Evolutionary conservation across 2,797 vertebrate species (phyloP).

Genomic region (Chromis chromis): DNA sequence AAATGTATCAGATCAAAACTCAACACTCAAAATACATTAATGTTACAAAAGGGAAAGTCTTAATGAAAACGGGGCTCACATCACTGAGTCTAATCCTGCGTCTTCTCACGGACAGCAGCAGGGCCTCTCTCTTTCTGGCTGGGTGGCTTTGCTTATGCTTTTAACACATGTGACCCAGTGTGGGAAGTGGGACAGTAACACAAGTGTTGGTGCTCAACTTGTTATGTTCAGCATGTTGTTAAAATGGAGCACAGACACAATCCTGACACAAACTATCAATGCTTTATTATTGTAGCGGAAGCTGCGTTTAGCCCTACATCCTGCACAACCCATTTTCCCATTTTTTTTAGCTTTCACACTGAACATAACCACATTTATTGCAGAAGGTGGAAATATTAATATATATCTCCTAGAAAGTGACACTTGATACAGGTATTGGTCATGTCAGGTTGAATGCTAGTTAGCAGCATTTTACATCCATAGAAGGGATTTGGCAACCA

Average conservation of each 20-base stretch:
- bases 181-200: constrained; percentile 73
- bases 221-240: constrained; percentile 34
- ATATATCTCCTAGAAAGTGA: neutral
- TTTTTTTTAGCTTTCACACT: too few species aligned
- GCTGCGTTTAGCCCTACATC: constrained; percentile 26
- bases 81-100: constrained; percentile 18
- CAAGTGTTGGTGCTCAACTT: constrained; percentile 20
- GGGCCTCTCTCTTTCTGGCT: constrained; percentile 15
- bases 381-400: neutral
- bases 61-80: constrained; percentile 15
- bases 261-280: constrained; percentile 31
- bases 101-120: constrained; percentile 29
- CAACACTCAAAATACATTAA: constrained; percentile 9
- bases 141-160: constrained; percentile 37
- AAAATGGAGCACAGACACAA: constrained; percentile 46
- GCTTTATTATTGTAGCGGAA: constrained; percentile 54
- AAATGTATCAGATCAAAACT: neutral
- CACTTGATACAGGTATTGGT: neutral
- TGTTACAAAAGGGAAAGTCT: constrained; percentile 3
- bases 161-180: constrained; percentile 53
- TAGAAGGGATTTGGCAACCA: neutral
- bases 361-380: neutral
- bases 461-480: neutral
- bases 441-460: neutral
- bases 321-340: neutral